Evolutionary conservation across 2,797 vertebrate species (phyloP).

Genomic region (Sebastes taczanowskii): DNA sequence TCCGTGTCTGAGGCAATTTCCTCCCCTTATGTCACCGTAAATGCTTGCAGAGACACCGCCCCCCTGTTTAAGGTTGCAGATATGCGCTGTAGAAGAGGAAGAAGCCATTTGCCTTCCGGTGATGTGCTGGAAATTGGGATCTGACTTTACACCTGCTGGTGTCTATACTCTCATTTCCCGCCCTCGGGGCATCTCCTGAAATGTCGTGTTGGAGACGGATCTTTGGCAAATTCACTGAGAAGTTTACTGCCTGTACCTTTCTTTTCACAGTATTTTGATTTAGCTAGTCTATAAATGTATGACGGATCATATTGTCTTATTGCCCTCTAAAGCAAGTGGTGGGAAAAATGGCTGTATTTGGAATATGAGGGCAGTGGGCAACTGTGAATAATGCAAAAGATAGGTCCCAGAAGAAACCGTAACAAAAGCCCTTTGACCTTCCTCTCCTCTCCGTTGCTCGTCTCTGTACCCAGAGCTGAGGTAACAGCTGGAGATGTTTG

Average conservation of each 20-base stretch:
- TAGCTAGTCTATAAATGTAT: neutral
- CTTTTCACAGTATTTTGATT: neutral
- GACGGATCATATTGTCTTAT: neutral
- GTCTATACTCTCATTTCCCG: conserved; percentile 29
- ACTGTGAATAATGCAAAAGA: conserved; percentile 75
- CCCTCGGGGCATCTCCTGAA: conserved; percentile 11
- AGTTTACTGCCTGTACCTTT: neutral
- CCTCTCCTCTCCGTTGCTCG: conserved; percentile 30
- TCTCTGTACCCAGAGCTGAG: conserved; percentile 30
- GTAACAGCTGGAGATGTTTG: conserved; percentile 78
- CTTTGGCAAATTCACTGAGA: neutral
- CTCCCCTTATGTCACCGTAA: conserved; percentile 73
- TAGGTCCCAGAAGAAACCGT: conserved; percentile 67
- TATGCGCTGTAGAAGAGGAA: conserved; percentile 48
- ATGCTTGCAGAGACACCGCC: conserved; percentile 69
- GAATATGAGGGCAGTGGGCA: conserved; percentile 31
- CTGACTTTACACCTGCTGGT: conserved; percentile 78
- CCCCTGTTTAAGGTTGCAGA: conserved; percentile 67
- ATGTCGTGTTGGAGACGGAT: neutral
- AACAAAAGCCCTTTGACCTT: conserved; percentile 82
- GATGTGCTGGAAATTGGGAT: conserved; percentile 57
- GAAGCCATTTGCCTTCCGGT: conserved; percentile 67
- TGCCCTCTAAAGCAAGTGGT: conserved; percentile 1
- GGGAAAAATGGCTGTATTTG: conserved; percentile 23
- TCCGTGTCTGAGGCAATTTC: conserved; percentile 78